Base-by-base conservation (phyloP, 2,113 vertebrate species). In the Opisthocomus hoazin region DNA sequence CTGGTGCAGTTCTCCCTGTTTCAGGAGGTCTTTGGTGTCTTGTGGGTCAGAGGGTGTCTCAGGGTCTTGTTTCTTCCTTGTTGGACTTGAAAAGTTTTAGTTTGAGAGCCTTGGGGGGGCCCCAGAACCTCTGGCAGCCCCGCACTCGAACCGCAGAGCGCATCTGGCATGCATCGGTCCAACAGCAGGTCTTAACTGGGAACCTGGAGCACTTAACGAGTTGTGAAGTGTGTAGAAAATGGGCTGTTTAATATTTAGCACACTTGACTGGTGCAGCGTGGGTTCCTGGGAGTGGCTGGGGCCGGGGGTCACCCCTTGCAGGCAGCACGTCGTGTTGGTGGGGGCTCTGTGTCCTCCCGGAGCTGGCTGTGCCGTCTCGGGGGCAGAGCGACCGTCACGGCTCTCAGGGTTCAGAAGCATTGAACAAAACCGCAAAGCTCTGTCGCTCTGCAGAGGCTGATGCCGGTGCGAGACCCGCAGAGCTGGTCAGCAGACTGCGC, bases 331-430 rank as follows among this genome's bases (percentile, higher is more conserved):
- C 19, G 1, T 2, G 1, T 22, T 39, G 29, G 10, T 21, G n/a
- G 29, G 68, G 20, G 10, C 17, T 83, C 18, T 30, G 22, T 50
- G 19, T 63, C 76, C 36, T 39, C 16, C 46, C 34, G 51, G n/a
- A 13, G n/a, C 2, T 81, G 45, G 18, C 81, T 23, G 45, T 39
- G 64, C 39, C 2, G 0, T 43, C 20, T 36, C 3, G 3, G 53
- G 46, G 46, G 17, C 12, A 18, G 51, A 53, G 37, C 2, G 2
- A 70, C 29, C 1, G 0, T 64, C 26, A 1, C 0, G 2, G 43
- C 36, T 64, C 39, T 17, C 41, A 16, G 36, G 11, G 12, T n/a
- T 85, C 10, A 32, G 63, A 70, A 48, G 22, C 57, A 17, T 27
- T 45, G 24, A 27, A 23, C 6, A 26, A 50, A 75, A 39, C 37